Evolutionary conservation across 1,140 invertebrate genomes (phyloP).

Genomic region (Hermatobates lingyangjiaoensis): DNA sequence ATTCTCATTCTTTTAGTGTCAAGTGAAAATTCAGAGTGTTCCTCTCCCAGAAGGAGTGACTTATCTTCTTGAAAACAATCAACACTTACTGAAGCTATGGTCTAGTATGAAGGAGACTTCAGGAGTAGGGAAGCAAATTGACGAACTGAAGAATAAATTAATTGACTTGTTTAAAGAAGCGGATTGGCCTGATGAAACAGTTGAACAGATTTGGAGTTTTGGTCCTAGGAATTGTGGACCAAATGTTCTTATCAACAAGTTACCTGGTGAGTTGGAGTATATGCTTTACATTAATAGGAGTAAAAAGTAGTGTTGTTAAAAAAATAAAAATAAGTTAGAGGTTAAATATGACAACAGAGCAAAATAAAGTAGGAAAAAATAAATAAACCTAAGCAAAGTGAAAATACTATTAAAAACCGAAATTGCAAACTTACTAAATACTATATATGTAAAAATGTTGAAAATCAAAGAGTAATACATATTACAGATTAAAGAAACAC

Average conservation of each 20-base stretch:
- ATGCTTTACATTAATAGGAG: no score
- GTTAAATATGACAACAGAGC: no score
- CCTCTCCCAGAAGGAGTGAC: constrained; percentile 59
- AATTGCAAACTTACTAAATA: no score
- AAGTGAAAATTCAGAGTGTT: constrained; percentile 55
- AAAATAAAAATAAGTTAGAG: no score
- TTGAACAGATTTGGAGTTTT: constrained; percentile 72
- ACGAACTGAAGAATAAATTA: constrained; percentile 43
- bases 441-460: no score
- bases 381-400: no score
- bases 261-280: constrained; percentile 21
- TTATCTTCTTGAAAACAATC: constrained; percentile 42
- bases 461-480: no score
- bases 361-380: no score
- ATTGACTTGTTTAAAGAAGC: constrained; percentile 35
- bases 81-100: constrained; percentile 34
- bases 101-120: constrained; percentile 25
- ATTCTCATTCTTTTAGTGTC: no score
- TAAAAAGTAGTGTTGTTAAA: no score
- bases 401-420: no score
- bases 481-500: no score
- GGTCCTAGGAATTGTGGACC: constrained; percentile 75
- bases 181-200: constrained; percentile 32
- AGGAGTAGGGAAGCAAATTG: constrained; percentile 33
- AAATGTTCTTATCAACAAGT: constrained; percentile 69